Evolutionary conservation across 2,888 invertebrate species (phyloP).

Genomic region (Lingula anatina): DNA sequence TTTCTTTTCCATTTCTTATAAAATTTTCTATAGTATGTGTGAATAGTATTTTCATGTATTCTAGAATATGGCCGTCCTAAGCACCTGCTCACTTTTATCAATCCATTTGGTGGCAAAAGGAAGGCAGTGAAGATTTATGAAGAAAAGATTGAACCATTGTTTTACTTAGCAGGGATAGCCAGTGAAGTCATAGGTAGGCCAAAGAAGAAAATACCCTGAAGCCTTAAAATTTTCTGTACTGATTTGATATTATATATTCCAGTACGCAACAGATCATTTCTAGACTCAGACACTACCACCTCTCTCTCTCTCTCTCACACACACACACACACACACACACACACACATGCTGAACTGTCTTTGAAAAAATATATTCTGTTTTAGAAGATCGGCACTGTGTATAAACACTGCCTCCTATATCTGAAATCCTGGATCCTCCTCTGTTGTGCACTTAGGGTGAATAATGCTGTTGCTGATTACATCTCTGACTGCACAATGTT

Average conservation of each 20-base stretch:
- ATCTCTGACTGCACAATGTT: too few species aligned
- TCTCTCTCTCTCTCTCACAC: neutral
- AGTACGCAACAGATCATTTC: too few species aligned
- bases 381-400: too few species aligned
- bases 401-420: too few species aligned
- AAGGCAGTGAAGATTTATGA: conserved; percentile 70
- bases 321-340: too few species aligned
- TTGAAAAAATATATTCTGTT: too few species aligned
- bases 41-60: conserved; percentile 12
- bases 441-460: too few species aligned
- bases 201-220: neutral
- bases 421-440: too few species aligned
- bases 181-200: conserved; percentile 56
- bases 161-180: conserved; percentile 54
- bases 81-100: conserved; percentile 71
- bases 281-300: neutral
- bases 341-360: too few species aligned
- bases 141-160: conserved; percentile 61
- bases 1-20: too few species aligned
- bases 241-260: too few species aligned
- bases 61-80: conserved; percentile 63
- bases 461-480: too few species aligned
- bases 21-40: conserved; percentile 10
- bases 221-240: neutral
- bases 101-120: conserved; percentile 77